phyloP scores from a whole-genome alignment of 35 echinoderm and acorn worm species.

The Anneissia japonica region DNA sequence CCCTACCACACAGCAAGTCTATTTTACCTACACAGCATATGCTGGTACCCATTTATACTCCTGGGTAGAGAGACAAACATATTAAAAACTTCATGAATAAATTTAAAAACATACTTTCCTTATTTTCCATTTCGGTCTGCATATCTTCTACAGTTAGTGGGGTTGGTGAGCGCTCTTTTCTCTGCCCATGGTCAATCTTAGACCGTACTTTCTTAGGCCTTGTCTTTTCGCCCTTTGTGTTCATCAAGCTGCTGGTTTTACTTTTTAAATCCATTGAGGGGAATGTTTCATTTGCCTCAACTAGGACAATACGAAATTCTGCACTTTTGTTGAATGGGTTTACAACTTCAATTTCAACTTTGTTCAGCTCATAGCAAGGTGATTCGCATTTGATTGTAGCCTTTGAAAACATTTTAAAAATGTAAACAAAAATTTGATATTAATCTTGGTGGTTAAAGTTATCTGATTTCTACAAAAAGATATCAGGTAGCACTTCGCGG shows the following conservation, averaged over 20 bases:
- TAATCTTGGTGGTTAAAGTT: too few relatives aligned
- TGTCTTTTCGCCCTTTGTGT: conserved; percentile 41
- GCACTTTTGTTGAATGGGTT: conserved; percentile 81
- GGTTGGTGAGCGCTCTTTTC: conserved; percentile 57
- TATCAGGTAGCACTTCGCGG: too few relatives aligned
- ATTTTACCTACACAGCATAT: too few relatives aligned
- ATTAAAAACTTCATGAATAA: too few relatives aligned
- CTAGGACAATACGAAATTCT: conserved; percentile 79
- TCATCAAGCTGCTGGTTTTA: conserved; percentile 12
- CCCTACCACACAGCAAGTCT: too few relatives aligned
- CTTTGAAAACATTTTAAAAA: conserved; percentile 22
- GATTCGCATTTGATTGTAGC: conserved; percentile 70
- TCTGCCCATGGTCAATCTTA: conserved; percentile 86
- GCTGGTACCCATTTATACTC: too few relatives aligned
- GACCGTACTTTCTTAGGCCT: conserved; percentile 74
- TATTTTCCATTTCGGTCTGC: neutral
- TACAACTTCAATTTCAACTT: conserved; percentile 53
- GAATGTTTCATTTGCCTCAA: conserved; percentile 57
- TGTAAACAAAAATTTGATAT: neutral
- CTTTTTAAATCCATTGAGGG: conserved; percentile 22
- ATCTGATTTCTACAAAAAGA: too few relatives aligned
- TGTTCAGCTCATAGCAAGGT: conserved; percentile 76
- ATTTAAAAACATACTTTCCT: conserved; percentile 42
- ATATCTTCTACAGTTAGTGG: conserved; percentile 58
- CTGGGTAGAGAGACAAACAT: too few relatives aligned